phyloP scores from a whole-genome alignment of 2,888 invertebrate genomes.

The Mimumesa dahlbomi region DNA sequence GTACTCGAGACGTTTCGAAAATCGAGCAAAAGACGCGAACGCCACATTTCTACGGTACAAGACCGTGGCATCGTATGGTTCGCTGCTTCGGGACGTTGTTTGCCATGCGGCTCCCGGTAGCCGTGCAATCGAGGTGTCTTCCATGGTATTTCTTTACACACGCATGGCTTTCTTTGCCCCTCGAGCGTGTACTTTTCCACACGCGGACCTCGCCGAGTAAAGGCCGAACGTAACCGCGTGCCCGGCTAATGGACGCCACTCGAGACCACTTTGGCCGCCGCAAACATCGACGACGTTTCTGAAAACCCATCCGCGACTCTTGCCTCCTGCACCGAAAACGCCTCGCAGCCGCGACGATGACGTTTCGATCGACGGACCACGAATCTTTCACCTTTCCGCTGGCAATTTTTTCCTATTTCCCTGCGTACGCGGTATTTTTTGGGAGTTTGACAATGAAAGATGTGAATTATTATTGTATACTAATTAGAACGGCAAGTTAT shows the following conservation, averaged over 20 bases:
- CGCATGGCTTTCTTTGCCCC: slow-evolving; percentile 68
- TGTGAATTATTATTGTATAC: no score
- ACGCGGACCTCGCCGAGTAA: slow-evolving; percentile 35
- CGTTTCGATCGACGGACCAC: no score
- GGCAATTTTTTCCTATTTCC: no score
- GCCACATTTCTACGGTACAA: slow-evolving; percentile 57
- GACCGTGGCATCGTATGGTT: slow-evolving; percentile 19
- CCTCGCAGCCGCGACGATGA: not conserved
- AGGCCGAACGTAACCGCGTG: slow-evolving; percentile 57
- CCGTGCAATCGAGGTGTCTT: slow-evolving; percentile 77
- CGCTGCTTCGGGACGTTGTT: slow-evolving; percentile 64
- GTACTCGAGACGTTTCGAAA: slow-evolving; percentile 64
- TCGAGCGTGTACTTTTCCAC: slow-evolving; percentile 67
- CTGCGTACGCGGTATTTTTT: no score
- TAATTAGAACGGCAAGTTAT: no score
- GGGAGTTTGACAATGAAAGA: no score
- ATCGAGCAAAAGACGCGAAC: slow-evolving; percentile 58
- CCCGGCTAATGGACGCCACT: slow-evolving; percentile 79
- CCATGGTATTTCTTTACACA: slow-evolving; percentile 78
- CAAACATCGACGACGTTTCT: slow-evolving; percentile 78
- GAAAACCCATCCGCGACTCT: slow-evolving; percentile 74
- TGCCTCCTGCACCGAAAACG: slow-evolving; percentile 49
- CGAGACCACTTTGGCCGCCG: slow-evolving; percentile 79
- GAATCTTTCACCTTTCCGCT: no score
- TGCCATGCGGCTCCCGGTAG: slow-evolving; percentile 78